Evolutionary conservation across 2,113 vertebrate genomes (phyloP).

Genomic region (Copsychus sechellarum): DNA sequence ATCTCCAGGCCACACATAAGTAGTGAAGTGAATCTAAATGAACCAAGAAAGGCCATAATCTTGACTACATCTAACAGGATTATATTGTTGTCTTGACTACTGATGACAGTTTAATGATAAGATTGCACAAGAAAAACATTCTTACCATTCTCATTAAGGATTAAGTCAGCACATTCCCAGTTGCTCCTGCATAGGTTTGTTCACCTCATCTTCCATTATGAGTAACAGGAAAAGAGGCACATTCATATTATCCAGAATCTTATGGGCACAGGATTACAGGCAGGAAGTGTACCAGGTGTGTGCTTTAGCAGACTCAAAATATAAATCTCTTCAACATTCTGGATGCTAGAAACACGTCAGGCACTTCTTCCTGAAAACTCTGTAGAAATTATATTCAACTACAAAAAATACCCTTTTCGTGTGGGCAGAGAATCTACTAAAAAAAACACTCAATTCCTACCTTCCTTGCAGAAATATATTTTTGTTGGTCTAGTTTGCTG

Average conservation of each 20-base stretch:
- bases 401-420: background rate
- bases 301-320: background rate
- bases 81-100: constrained; percentile 19
- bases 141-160: background rate
- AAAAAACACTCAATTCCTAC: background rate
- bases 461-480: background rate
- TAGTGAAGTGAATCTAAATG: constrained; percentile 3
- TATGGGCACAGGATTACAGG: background rate
- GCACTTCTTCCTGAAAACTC: background rate
- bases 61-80: constrained; percentile 24
- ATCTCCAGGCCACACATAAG: background rate
- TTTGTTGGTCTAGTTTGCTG: background rate
- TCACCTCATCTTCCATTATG: background rate
- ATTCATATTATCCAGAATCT: background rate
- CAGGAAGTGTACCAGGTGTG: background rate
- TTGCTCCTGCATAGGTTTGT: background rate
- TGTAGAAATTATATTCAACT: background rate
- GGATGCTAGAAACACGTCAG: background rate
- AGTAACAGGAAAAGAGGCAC: background rate
- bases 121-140: background rate
- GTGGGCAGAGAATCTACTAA: background rate
- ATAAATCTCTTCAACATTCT: background rate
- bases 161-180: background rate
- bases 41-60: constrained; percentile 19
- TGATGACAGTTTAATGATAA: constrained; percentile 38